Base-by-base conservation (phyloP, 2,888 invertebrate species). In the Lacanobia oleracea region DNA sequence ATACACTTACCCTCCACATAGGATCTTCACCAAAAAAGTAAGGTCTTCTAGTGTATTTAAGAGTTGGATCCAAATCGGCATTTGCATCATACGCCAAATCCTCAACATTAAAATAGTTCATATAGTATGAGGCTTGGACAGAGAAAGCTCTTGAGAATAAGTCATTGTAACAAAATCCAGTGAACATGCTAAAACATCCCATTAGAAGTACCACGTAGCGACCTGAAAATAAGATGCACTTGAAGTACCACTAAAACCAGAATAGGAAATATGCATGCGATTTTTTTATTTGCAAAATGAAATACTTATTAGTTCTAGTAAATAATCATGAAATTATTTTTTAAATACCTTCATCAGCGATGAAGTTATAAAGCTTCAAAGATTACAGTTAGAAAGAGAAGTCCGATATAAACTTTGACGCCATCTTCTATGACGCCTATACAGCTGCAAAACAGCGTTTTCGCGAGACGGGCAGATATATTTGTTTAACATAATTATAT, bases 141-240 rank as follows among this genome's bases (percentile, higher is more conserved):
- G 98, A 95, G 48, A 99, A 83, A 0, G 98, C 97, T 91, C 98
- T 99, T 4, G 99, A 98, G 94, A 99, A 99, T 9, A 98, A 94
- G 88, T 99, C 99, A 90, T 99, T 99, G 95, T 99, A 99, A 75
- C 99, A 97, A 14, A 99, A 92, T 1, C 99, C 99, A n/a, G 99
- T 99, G 93, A 98, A 99, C 90, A 99, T 97, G 1, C 99, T 99
- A 92, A 99, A 99, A 0, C 97, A 79, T 1, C 99, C 99, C 99
- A 99, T 99, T 74, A 99, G 94, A 62, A 99, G 96, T 66, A 99
- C 98, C 56, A 99, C 98, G 92, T 99, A 99, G 10, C 99, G 98
- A 62, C 99, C 99, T 95, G 87, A 10, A 63, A 59, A 67, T 37
- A 6, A 64, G 27, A 67, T 33, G 18, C 14, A 48, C 48, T 48